Conservation (phyloP, 2,888 invertebrate genomes). For the Cryptus armator region DNA sequence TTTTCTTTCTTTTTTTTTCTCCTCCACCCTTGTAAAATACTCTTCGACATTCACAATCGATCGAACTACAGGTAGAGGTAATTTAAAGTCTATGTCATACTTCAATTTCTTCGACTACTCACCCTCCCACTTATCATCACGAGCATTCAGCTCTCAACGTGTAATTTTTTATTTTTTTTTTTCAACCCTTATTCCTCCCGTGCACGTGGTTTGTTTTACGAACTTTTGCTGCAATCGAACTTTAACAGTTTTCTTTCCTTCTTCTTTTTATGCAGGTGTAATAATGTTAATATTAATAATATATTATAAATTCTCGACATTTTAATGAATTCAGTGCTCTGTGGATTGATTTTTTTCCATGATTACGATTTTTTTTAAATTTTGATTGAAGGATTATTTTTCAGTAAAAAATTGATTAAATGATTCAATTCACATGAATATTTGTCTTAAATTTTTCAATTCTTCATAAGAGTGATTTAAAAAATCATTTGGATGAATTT, state of each 20-base stretch:
- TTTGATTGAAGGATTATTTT: no score
- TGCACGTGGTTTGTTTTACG: slow-evolving; percentile 26
- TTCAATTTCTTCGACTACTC: slow-evolving; percentile 1
- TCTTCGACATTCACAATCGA: slow-evolving; percentile 51
- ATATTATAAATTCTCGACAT: no score
- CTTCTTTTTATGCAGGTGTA: no score
- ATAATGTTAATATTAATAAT: no score
- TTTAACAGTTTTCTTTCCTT: neutral
- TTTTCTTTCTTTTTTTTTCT: slow-evolving; percentile 11
- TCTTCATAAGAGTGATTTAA: neutral
- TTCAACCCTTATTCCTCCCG: neutral
- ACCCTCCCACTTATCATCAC: neutral
- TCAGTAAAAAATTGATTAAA: no score
- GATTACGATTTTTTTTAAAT: no score
- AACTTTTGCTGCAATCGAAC: neutral
- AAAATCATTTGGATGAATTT: neutral
- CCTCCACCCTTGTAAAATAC: slow-evolving; percentile 4
- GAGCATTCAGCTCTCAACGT: neutral
- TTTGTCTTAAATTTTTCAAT: neutral
- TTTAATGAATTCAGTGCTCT: no score
- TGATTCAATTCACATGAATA: neutral
- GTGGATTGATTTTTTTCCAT: no score
- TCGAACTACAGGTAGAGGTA: slow-evolving; percentile 25
- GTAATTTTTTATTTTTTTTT: slow-evolving; percentile 22
- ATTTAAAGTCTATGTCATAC: slow-evolving; percentile 46